Conservation (phyloP, 2,888 invertebrate species). For the Eilema caniola region DNA sequence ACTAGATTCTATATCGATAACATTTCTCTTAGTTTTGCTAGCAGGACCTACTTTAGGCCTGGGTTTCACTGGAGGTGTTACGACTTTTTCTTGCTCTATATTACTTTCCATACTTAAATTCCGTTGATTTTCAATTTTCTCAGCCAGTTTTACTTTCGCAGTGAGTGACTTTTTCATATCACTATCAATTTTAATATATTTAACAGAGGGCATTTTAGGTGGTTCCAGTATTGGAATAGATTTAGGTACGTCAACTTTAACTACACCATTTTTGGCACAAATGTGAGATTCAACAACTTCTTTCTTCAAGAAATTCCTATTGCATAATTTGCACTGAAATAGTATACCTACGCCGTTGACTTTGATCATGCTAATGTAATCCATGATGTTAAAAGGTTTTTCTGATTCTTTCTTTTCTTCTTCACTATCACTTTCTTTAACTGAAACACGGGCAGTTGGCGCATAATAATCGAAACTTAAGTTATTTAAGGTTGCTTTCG, state of each 20-base stretch:
- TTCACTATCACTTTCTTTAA: slow-evolving; percentile 38
- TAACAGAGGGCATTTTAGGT: slow-evolving; percentile 72
- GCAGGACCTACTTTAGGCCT: slow-evolving; percentile 66
- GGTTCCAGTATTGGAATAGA: slow-evolving; percentile 60
- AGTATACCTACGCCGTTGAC: slow-evolving; percentile 81
- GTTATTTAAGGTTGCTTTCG: slow-evolving; percentile 25
- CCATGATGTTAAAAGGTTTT: slow-evolving; percentile 77
- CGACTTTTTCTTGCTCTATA: slow-evolving; percentile 8
- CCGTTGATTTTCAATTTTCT: slow-evolving; percentile 42
- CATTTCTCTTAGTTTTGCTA: slow-evolving; percentile 66
- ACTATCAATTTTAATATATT: slow-evolving; percentile 72
- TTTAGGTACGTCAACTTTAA: slow-evolving; percentile 66
- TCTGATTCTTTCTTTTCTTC: slow-evolving; percentile 43
- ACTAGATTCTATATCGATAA: slow-evolving; percentile 33
- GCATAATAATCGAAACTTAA: slow-evolving; percentile 41
- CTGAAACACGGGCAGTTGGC: slow-evolving; percentile 1
- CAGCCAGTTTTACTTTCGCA: slow-evolving; percentile 32
- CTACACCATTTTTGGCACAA: slow-evolving; percentile 76
- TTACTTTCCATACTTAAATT: slow-evolving; percentile 18
- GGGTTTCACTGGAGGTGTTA: slow-evolving; percentile 26
- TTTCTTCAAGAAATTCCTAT: slow-evolving; percentile 79
- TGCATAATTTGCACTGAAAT: slow-evolving; percentile 81
- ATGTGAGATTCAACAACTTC: slow-evolving; percentile 76
- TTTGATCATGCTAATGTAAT: slow-evolving; percentile 78
- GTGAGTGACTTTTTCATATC: slow-evolving; percentile 54